These are phyloP conservation scores for Apodemus speciosus DNA, from an alignment of 2,113 vertebrate genomes.

Conservation along the genomic window DNA sequence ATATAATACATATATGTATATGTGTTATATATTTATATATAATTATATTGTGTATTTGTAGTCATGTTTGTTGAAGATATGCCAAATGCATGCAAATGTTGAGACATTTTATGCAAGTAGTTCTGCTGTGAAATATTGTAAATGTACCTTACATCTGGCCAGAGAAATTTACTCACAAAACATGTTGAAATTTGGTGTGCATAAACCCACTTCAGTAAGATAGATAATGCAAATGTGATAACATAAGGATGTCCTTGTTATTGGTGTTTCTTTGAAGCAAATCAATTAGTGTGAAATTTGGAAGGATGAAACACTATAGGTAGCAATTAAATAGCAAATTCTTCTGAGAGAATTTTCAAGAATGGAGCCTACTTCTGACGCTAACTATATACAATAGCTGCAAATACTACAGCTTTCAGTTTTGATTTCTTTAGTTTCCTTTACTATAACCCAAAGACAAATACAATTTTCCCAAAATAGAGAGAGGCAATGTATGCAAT, in stretches of 20 bases:
- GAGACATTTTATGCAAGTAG: not conserved
- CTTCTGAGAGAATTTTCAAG: not conserved
- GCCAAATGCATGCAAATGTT: not conserved
- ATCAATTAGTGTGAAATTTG: not conserved
- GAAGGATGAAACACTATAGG: not conserved
- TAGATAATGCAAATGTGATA: not conserved
- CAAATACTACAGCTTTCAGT: no score
- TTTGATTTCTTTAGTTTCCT: not conserved
- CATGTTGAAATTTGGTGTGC: not conserved
- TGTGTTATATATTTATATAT: not conserved
- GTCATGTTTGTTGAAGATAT: not conserved
- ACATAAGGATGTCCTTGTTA: not conserved
- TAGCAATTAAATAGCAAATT: not conserved
- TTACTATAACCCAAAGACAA: not conserved
- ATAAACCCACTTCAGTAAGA: not conserved
- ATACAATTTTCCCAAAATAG: not conserved
- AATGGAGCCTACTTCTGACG: not conserved
- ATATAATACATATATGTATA: not conserved
- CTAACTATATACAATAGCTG: not conserved
- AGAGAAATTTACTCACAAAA: not conserved
- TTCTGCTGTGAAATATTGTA: not conserved
- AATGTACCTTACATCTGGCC: not conserved
- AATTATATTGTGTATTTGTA: not conserved
- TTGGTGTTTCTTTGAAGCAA: not conserved
- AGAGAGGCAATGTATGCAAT: not conserved